Evolutionary conservation across 30 jellyfish, hydroid and myxozoan species (phyloP).

Genomic region (Hydractinia symbiolongicarpus): DNA sequence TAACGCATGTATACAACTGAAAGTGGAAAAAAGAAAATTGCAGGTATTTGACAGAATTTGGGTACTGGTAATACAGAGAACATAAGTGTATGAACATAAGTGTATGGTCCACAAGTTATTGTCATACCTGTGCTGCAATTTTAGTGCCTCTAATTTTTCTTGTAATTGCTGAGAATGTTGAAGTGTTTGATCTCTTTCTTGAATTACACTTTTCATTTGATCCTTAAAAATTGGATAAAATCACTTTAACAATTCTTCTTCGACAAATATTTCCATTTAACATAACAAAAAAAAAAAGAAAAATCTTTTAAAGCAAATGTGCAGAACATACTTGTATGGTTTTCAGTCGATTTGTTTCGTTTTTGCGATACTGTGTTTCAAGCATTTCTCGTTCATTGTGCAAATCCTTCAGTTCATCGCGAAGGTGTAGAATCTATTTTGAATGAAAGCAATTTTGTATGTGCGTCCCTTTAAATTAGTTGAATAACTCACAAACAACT

Average conservation of each 20-base stretch:
- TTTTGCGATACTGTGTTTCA: slow-evolving; percentile 25
- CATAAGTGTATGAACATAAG: too few species aligned
- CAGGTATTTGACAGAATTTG: too few species aligned
- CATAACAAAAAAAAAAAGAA: neutral
- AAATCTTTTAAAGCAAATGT: neutral
- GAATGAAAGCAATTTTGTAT: neutral
- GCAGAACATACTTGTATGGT: slow-evolving; percentile 9
- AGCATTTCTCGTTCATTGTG: slow-evolving; percentile 5
- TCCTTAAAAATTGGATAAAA: slow-evolving; percentile 29
- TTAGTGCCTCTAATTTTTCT: slow-evolving; percentile 55
- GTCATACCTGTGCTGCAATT: slow-evolving; percentile 67
- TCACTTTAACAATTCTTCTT: neutral
- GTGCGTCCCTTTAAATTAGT: too few species aligned
- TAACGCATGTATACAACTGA: too few species aligned
- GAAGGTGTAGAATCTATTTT: neutral
- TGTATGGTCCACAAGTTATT: too few species aligned
- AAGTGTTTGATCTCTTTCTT: slow-evolving; percentile 65
- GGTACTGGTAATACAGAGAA: too few species aligned
- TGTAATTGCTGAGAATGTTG: slow-evolving; percentile 31
- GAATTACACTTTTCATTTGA: slow-evolving; percentile 42
- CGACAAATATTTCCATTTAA: neutral
- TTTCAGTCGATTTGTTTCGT: slow-evolving; percentile 29
- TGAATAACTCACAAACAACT: too few species aligned
- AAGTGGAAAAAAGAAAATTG: too few species aligned
- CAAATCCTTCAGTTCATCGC: neutral